These are phyloP conservation scores for Microplitis demolitor DNA, from an alignment of 1,140 invertebrate genomes.

Conservation along the genomic window DNA sequence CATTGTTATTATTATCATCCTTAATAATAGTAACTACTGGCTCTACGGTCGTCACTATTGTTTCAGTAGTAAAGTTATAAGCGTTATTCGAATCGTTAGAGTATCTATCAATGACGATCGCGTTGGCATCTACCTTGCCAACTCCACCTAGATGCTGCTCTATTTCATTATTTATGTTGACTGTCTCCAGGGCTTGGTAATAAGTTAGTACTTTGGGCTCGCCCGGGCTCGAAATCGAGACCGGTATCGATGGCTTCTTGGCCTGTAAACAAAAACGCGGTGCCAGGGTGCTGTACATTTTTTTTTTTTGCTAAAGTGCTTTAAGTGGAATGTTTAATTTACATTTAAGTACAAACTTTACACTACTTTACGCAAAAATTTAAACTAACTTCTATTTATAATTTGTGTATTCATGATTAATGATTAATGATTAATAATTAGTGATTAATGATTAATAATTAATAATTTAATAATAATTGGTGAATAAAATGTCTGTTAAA, in stretches of 20 bases:
- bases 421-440: too few species aligned
- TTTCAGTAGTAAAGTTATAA: slow-evolving; percentile 39
- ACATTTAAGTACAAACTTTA: background rate
- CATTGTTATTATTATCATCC: slow-evolving; percentile 24
- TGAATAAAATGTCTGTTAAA: too few species aligned
- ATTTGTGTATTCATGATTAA: too few species aligned
- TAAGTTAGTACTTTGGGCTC: slow-evolving; percentile 53
- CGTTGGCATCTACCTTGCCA: slow-evolving; percentile 44
- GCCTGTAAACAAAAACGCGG: slow-evolving; percentile 57
- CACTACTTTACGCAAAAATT: background rate
- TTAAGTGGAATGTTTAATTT: background rate
- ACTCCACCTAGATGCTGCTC: slow-evolving; percentile 34
- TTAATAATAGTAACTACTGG: slow-evolving; percentile 41
- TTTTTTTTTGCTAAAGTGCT: slow-evolving; percentile 16
- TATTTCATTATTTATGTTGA: slow-evolving; percentile 52
- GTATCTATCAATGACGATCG: slow-evolving; percentile 39
- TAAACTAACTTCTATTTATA: too few species aligned
- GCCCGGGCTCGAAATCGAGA: slow-evolving; percentile 50
- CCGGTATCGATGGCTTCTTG: slow-evolving; percentile 36
- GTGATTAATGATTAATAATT: too few species aligned
- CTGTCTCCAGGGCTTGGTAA: slow-evolving; percentile 56
- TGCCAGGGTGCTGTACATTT: slow-evolving; percentile 53
- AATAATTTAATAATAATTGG: too few species aligned
- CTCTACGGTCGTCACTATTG: slow-evolving; percentile 16
- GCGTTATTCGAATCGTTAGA: slow-evolving; percentile 38